Percentiles rank a stretch among this genome's conserved stretches.
phyloP scores from a whole-genome alignment of 2,797 vertebrate species.

The Holocentrus rufus region DNA sequence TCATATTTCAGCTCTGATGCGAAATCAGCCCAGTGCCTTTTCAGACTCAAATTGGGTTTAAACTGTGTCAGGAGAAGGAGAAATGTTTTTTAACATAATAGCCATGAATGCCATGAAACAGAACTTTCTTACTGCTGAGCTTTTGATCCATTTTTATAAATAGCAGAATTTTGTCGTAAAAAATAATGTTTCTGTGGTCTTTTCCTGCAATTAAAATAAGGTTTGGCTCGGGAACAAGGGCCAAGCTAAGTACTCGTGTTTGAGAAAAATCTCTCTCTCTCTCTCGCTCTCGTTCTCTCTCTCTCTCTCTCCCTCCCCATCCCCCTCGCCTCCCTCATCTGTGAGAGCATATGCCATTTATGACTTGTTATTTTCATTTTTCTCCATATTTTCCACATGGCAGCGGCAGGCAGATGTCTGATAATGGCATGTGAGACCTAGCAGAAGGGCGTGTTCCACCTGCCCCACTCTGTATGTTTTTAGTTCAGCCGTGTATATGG shows the following conservation, averaged over 20 bases:
- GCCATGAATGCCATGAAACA: conserved; percentile 68
- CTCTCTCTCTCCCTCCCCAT: neutral
- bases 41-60: conserved; percentile 68
- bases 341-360: conserved; percentile 75
- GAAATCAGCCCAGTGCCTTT: conserved; percentile 67
- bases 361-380: conserved; percentile 75
- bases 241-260: conserved; percentile 67
- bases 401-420: conserved; percentile 65
- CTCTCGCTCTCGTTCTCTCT: conserved; percentile 9
- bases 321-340: conserved; percentile 50
- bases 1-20: conserved; percentile 72
- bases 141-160: conserved; percentile 80
- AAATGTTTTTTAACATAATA: conserved; percentile 71
- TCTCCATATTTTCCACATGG: conserved; percentile 58
- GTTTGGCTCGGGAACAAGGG: conserved; percentile 79
- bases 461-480: conserved; percentile 66
- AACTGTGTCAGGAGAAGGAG: conserved; percentile 72
- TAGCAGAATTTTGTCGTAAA: conserved; percentile 80
- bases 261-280: conserved; percentile 55
- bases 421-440: conserved; percentile 58
- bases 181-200: conserved; percentile 79
- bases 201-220: conserved; percentile 80
- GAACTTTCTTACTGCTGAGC: conserved; percentile 65
- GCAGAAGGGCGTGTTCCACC: conserved; percentile 69
- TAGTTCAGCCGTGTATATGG: conserved; percentile 42